A percentile compares a stretch with the other conserved stretches of the same genome.
phyloP scores from a whole-genome alignment of 2,113 vertebrate genomes.

The Apteryx mantelli region DNA sequence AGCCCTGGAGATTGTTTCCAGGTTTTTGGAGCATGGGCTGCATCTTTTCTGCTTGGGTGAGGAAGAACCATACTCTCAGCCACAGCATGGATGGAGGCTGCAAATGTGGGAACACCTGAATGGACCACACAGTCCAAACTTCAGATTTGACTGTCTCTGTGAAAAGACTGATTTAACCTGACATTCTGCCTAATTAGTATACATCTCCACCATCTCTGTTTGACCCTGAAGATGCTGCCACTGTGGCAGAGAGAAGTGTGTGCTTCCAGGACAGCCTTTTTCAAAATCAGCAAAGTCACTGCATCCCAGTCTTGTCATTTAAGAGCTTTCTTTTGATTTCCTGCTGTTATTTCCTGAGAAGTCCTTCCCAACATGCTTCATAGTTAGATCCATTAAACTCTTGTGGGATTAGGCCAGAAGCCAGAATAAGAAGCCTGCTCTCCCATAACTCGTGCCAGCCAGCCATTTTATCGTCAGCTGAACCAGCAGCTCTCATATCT shows the following conservation, averaged over 20 bases:
- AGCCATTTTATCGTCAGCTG: background rate
- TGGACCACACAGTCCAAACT: background rate
- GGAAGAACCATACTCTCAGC: background rate
- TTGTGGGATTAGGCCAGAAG: too few species aligned
- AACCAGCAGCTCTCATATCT: background rate
- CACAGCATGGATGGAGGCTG: fast-evolving
- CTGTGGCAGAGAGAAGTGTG: background rate
- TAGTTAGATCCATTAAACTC: background rate
- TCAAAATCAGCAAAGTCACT: background rate
- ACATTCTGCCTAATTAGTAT: background rate
- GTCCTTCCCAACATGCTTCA: background rate
- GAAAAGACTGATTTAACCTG: background rate
- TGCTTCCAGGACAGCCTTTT: background rate
- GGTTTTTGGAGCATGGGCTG: background rate
- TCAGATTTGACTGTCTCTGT: background rate
- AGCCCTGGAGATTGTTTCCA: background rate
- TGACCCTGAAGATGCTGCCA: background rate
- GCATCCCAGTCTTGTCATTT: background rate
- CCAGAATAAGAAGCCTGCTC: background rate
- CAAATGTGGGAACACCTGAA: background rate
- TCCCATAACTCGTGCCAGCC: background rate
- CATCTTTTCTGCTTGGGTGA: background rate
- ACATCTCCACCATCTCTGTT: background rate
- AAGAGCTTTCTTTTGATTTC: background rate
- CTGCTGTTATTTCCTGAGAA: background rate